Evolutionary conservation across 2,888 invertebrate species (phyloP).

Genomic region (Amiota communis): DNA sequence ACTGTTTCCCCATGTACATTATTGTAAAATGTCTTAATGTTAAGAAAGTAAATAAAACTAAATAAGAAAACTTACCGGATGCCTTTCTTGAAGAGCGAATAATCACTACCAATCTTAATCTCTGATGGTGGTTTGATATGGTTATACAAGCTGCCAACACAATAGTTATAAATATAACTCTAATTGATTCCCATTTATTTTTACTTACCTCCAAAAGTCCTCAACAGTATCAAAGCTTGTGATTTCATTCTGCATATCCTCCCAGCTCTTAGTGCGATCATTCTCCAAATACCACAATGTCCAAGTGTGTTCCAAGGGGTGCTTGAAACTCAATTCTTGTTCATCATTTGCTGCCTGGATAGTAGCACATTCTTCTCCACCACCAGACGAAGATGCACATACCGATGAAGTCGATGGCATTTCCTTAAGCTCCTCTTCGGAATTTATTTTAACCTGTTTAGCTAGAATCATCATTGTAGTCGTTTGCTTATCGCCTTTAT

Average conservation of each 20-base stretch:
- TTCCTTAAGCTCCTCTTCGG: conserved; percentile 42
- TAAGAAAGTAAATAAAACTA: too few relatives aligned
- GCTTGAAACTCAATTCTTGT: conserved; percentile 77
- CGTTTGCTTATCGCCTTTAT: background rate
- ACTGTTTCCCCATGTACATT: conserved; percentile 58
- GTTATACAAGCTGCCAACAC: conserved; percentile 79
- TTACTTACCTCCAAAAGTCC: conserved; percentile 94
- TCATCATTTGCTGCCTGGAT: conserved; percentile 31
- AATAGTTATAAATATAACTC: background rate
- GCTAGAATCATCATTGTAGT: conserved; percentile 33
- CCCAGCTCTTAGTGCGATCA: conserved; percentile 88
- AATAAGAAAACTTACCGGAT: conserved; percentile 56
- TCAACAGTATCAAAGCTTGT: conserved; percentile 96
- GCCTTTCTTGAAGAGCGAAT: conserved; percentile 82
- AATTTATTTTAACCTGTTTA: conserved; percentile 35
- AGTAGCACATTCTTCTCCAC: conserved; percentile 41
- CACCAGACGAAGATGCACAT: background rate
- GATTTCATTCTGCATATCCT: conserved; percentile 92
- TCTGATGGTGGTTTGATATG: conserved; percentile 88
- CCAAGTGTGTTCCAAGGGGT: conserved; percentile 95
- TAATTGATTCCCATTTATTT: too few relatives aligned
- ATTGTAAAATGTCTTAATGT: too few relatives aligned
- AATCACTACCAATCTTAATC: conserved; percentile 84
- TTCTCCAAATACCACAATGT: conserved; percentile 97
- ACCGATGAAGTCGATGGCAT: background rate